Conservation (phyloP, 2,888 invertebrate genomes). For the Ectropis crepuscularia region DNA sequence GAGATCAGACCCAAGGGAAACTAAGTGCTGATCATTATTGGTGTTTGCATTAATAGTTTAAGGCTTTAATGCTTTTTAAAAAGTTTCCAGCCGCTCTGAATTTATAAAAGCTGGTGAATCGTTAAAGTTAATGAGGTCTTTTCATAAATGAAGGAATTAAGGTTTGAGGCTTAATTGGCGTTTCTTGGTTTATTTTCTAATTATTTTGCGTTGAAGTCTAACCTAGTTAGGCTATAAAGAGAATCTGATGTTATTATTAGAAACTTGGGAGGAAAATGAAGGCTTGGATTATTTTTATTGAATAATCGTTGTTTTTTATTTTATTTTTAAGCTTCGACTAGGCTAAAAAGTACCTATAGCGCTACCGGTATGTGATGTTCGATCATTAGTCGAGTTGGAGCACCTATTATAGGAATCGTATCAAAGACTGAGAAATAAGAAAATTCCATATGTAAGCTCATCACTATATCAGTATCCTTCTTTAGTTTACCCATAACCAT, state of each 20-base stretch:
- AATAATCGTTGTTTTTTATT: no score
- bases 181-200: constrained; percentile 14
- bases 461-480: no score
- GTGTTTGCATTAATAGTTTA: constrained; percentile 19
- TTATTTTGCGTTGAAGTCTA: constrained; percentile 12
- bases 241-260: background rate
- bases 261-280: background rate
- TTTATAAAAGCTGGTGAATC: constrained; percentile 16
- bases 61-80: constrained; percentile 12
- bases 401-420: no score
- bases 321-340: no score
- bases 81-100: constrained; percentile 17
- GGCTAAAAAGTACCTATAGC: no score
- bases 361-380: no score
- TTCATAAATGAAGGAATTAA: constrained; percentile 13
- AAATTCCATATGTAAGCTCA: no score
- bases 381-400: no score
- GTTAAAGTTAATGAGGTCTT: constrained; percentile 24
- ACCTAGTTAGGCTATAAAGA: background rate
- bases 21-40: constrained; percentile 27
- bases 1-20: constrained; percentile 15
- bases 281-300: no score
- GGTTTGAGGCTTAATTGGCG: constrained; percentile 15
- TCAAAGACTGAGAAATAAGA: no score
- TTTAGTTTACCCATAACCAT: no score